Evolutionary conservation across 2,113 vertebrate species (phyloP).

Genomic region (Montifringilla adamsi): DNA sequence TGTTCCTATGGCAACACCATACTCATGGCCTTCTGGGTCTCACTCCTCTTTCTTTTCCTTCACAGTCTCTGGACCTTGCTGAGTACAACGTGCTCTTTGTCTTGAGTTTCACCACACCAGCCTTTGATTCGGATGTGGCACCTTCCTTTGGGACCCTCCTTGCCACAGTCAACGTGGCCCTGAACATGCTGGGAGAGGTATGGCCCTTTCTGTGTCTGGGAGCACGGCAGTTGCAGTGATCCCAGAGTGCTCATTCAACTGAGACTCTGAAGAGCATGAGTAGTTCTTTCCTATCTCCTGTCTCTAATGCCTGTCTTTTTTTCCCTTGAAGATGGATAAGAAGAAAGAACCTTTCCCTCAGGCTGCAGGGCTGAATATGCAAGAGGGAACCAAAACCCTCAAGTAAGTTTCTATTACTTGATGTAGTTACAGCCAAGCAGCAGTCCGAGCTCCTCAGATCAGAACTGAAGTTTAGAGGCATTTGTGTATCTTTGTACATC

Average conservation of each 20-base stretch:
- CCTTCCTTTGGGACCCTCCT: conserved; percentile 97
- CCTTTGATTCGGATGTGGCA: conserved; percentile 91
- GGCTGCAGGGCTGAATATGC: conserved; percentile 77
- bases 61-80: conserved; percentile 90
- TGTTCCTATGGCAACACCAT: background rate
- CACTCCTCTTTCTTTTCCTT: background rate
- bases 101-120: conserved; percentile 91
- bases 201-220: background rate
- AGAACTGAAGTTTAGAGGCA: background rate
- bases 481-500: accelerated
- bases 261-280: background rate
- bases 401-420: conserved; percentile 78
- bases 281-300: background rate
- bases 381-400: conserved; percentile 87
- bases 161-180: conserved; percentile 91
- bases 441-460: background rate
- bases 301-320: background rate
- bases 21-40: background rate
- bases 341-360: conserved; percentile 88
- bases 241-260: background rate
- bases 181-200: conserved; percentile 95
- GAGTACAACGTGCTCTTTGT: conserved; percentile 92
- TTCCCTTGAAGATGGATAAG: conserved; percentile 85
- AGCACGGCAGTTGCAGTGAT: background rate
- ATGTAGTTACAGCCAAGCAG: background rate